Base-by-base conservation (phyloP, 2,113 vertebrate species). In the Alaudala cheleensis region DNA sequence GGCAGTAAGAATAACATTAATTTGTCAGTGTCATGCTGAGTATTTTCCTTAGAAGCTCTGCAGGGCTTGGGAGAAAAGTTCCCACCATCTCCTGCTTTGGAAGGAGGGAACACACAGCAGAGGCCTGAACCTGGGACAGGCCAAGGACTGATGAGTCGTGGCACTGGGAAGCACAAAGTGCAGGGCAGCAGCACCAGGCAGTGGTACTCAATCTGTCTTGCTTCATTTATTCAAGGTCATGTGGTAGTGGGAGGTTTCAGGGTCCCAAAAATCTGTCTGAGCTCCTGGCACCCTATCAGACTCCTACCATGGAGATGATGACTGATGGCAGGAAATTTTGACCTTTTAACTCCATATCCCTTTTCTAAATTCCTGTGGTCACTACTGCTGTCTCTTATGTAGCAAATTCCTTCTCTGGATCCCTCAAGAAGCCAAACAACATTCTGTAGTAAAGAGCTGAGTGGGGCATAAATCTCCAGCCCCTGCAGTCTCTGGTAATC, bases 331-430 rank as follows among this genome's bases (percentile, higher is more conserved):
- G 93, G 92, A 91, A 94, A 70, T 89, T 87, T 87, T 95, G 94
- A 95, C 93, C 91, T 91, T 90, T 94, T 83, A 88, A 95, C 91
- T 84, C 86, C 85, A 90, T 92, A 95, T 86, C 86, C 83, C 86
- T 79, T 91, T 95, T 95, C 81, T 91, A 96, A 92, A 97, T 94
- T 90, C 96, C 90, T 96, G 92, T 7, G 93, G 95, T 95, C 95
- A 91, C 86, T 90, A 39, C 44, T 86, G 90, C 44, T 87, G 87
- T 94, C 95, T 96, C 88, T 88, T 91, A 45, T n/a, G 78, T 20
- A 85, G 91, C 84, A 57, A 92, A 88, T 70, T 88, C 81, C 73
- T 66, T 34, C 72, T 49, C 37, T 29, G 33, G 50, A 58, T 62
- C 72, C 67, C 86, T 54, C 56, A 45, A 83, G 92, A 88, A 95